Percentiles rank a stretch among this genome's conserved stretches.
Conservation (phyloP, 2,888 invertebrate species). For the Tetranychus truncatus region DNA sequence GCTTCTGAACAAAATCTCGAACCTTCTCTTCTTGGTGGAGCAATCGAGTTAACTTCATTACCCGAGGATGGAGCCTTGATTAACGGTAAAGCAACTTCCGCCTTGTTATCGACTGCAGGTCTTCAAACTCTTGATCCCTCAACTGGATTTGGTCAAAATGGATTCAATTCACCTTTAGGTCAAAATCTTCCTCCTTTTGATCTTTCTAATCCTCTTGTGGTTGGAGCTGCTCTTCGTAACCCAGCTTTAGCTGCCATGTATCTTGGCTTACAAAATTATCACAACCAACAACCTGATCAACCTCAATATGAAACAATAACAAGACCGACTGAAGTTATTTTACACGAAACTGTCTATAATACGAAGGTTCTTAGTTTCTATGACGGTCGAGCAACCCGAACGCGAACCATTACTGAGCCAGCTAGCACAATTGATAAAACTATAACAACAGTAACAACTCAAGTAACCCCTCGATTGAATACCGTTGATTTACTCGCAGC, state of each 20-base stretch:
- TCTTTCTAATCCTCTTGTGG: conserved; percentile 26
- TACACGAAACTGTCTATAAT: conserved; percentile 27
- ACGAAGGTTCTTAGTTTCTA: conserved; percentile 28
- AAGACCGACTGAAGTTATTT: conserved; percentile 25
- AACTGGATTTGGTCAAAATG: neutral
- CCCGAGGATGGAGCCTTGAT: conserved; percentile 1
- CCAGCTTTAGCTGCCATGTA: conserved; percentile 28
- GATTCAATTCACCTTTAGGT: conserved; percentile 9
- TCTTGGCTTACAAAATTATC: conserved; percentile 24
- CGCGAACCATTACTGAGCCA: conserved; percentile 27
- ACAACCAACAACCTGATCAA: conserved; percentile 14
- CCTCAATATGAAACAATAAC: conserved; percentile 25
- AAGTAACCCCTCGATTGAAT: conserved; percentile 25
- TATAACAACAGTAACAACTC: conserved; percentile 25
- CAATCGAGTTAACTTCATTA: neutral
- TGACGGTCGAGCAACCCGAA: conserved; percentile 27
- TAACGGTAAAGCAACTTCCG: neutral
- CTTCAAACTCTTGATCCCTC: neutral
- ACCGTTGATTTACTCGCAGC: conserved; percentile 21
- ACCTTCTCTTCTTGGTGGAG: conserved; percentile 9
- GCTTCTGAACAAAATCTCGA: conserved; percentile 5
- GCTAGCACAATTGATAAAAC: conserved; percentile 24
- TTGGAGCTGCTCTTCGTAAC: conserved; percentile 27
- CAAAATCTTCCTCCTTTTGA: conserved; percentile 19
- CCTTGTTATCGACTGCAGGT: neutral